Evolutionary conservation across 2,888 invertebrate species (phyloP).

Genomic region (Gastracanthus pulcherrimus): DNA sequence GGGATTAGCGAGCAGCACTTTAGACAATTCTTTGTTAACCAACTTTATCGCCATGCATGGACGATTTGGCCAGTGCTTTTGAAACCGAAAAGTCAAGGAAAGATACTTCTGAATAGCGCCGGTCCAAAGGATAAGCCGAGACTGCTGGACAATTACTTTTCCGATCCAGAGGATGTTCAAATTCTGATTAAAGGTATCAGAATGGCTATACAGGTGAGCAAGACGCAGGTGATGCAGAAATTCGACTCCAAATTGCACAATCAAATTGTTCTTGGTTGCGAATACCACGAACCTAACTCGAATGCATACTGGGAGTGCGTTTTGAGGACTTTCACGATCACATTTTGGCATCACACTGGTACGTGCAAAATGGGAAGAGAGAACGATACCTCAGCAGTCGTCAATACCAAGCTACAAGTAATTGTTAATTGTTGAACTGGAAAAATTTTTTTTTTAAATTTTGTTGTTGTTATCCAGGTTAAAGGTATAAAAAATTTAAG

Average conservation of each 20-base stretch:
- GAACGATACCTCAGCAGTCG: slow-evolving; percentile 81
- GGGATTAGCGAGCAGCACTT: slow-evolving; percentile 80
- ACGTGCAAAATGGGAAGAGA: slow-evolving; percentile 85
- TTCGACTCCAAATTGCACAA: slow-evolving; percentile 79
- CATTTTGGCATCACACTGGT: too few relatives aligned
- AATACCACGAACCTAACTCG: slow-evolving; percentile 77
- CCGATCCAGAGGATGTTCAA: too few relatives aligned
- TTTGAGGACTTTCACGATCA: slow-evolving; percentile 79
- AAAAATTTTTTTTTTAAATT: too few relatives aligned
- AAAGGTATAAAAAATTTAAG: too few relatives aligned
- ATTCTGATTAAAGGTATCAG: slow-evolving; percentile 81
- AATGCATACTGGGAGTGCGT: slow-evolving; percentile 84
- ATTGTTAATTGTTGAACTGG: too few relatives aligned
- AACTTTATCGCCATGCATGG: too few relatives aligned
- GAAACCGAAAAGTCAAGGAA: slow-evolving; percentile 83
- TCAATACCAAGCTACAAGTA: slow-evolving; percentile 80
- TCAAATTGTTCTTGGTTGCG: slow-evolving; percentile 80
- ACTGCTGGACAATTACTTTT: too few relatives aligned
- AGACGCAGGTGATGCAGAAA: slow-evolving; percentile 80
- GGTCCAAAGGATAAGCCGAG: slow-evolving; percentile 83
- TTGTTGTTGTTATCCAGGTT: too few relatives aligned
- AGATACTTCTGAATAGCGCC: slow-evolving; percentile 80
- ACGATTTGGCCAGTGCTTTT: slow-evolving; percentile 79
- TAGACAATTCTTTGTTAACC: slow-evolving; percentile 79
- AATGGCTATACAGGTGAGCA: slow-evolving; percentile 79